Evolutionary conservation across 2,113 vertebrate genomes (phyloP), one percentile per base, ranked within the genome.

Genomic region (Dasypus novemcinctus): DNA sequence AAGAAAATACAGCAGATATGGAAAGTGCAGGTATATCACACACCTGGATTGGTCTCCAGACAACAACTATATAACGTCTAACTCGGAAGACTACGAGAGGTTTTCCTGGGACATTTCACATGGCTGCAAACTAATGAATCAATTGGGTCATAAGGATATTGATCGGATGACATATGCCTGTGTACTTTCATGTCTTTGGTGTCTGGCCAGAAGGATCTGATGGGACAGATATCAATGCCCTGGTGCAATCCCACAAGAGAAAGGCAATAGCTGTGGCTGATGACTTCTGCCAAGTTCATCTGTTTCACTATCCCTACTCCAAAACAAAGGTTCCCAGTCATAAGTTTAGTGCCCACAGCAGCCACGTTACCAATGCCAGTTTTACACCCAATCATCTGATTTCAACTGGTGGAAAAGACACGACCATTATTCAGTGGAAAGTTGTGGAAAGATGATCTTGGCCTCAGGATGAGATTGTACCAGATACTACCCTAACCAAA

Each of bases 201-300:
- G 99, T 99, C 91, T 99, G 99, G 99, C 99, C 99, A 0, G 99
- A 99, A 98, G 99, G 99, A 14, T 99, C 99, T 0, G 99, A 99
- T 20, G 99, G 99, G 27, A 99, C 99, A 12, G 99, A 99, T 96
- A 99, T 99, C 98, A 99, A 99, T 23, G 99, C 99, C 7, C 98
- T 99, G 96, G 98, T 99, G 59, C 98, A 99, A 69, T 99, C 99
- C 87, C 99, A 99, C 98, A 99, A 99, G 87, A 98, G 99, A 91
- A 99, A 99, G 96, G 99, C 99, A 94, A 99, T 99, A 41, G 99
- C 99, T 41, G 98, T 99, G 83, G 99, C 99, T 31, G 99, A 99
- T 81, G 99, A 99, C 97, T 99, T 99, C 97, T 99, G 99, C 98
- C 99, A 99, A 98, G 99, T 99, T 91, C 99, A 99, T 95, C 98